Evolutionary conservation across 2,797 vertebrate genomes (phyloP).

Genomic region (Smutsia temminckii): DNA sequence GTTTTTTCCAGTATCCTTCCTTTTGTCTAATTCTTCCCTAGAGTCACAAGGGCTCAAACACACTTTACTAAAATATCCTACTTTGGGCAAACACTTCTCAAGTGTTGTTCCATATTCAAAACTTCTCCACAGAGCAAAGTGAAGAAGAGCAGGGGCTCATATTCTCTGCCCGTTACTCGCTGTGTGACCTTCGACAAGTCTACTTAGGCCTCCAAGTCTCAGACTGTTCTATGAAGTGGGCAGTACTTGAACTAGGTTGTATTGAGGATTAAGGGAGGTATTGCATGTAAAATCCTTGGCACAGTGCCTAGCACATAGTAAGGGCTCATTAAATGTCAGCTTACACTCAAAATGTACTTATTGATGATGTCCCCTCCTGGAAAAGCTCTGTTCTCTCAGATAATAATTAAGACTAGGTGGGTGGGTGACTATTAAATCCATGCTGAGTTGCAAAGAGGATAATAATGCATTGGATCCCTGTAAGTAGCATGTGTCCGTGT

Average conservation of each 20-base stretch:
- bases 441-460: neutral
- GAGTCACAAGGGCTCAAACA: neutral
- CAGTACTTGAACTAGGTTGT: neutral
- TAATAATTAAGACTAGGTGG: neutral
- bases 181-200: neutral
- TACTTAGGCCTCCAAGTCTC: neutral
- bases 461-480: neutral
- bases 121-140: neutral
- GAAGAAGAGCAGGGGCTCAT: neutral
- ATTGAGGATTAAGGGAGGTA: neutral
- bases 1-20: neutral
- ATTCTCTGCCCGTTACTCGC: neutral
- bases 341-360: neutral
- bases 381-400: neutral
- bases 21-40: neutral
- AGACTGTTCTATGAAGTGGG: neutral
- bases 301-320: neutral
- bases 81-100: neutral
- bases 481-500: neutral
- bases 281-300: neutral
- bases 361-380: neutral
- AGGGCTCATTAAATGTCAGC: conserved; percentile 30
- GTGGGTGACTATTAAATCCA: neutral
- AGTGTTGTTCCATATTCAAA: neutral
- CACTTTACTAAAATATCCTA: neutral